Percentiles rank a stretch among this genome's conserved stretches.
Evolutionary conservation across 2,888 invertebrate genomes (phyloP).

Genomic region (Catocala nupta): DNA sequence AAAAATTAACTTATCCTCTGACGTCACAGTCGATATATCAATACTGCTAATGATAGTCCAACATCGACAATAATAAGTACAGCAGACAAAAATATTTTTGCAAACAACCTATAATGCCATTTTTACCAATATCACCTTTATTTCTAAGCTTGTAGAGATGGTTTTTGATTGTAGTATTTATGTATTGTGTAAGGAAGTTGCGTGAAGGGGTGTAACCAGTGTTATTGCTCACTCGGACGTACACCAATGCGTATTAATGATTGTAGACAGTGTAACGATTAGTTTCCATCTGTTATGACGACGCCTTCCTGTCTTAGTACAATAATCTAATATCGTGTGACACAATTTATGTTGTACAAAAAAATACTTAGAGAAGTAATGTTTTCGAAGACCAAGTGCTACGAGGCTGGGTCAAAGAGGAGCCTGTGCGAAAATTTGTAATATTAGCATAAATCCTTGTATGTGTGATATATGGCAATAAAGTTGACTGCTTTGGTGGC

Average conservation of each 20-base stretch:
- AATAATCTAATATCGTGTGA: slow-evolving; percentile 44
- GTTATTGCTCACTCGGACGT: slow-evolving; percentile 76
- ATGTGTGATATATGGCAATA: too few relatives aligned
- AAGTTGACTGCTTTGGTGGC: too few relatives aligned
- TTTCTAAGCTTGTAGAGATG: fast-evolving
- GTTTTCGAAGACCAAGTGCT: too few relatives aligned
- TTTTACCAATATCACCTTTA: neutral
- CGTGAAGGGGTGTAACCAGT: slow-evolving; percentile 52
- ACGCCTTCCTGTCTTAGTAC: slow-evolving; percentile 60
- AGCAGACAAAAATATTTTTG: slow-evolving; percentile 38
- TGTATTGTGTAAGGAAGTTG: slow-evolving; percentile 25
- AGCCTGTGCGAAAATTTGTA: too few relatives aligned
- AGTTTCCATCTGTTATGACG: slow-evolving; percentile 77
- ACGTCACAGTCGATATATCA: slow-evolving; percentile 73
- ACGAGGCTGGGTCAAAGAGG: too few relatives aligned
- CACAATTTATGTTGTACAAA: slow-evolving; percentile 14
- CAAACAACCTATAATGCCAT: neutral
- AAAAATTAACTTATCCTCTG: slow-evolving; percentile 56
- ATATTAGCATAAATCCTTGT: too few relatives aligned
- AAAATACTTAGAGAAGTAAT: too few relatives aligned
- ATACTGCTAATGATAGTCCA: slow-evolving; percentile 75
- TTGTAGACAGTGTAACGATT: slow-evolving; percentile 70
- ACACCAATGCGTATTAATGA: slow-evolving; percentile 82
- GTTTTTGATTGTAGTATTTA: slow-evolving; percentile 5
- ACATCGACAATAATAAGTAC: slow-evolving; percentile 64